Percentiles rank a stretch among this genome's conserved stretches.
Conservation (phyloP, 2,797 vertebrate genomes). For the Selene dorsalis region DNA sequence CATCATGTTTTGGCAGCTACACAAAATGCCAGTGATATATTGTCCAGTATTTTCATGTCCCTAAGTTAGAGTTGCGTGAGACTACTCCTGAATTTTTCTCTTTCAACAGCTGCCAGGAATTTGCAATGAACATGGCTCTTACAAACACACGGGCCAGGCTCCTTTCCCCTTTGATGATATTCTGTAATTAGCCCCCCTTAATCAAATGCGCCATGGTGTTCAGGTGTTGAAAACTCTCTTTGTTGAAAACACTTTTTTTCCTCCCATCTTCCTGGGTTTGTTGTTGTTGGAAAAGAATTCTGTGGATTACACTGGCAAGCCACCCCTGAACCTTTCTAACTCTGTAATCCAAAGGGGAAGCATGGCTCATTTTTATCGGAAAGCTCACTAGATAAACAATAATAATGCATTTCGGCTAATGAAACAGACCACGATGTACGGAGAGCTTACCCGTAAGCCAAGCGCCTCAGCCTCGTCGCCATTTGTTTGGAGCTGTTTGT, state of each 20-base stretch:
- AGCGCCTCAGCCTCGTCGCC: constrained; percentile 51
- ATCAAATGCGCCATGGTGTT: constrained; percentile 72
- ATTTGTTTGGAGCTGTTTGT: constrained; percentile 82
- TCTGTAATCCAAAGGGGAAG: constrained; percentile 78
- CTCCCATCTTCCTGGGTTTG: constrained; percentile 60
- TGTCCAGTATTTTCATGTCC: constrained; percentile 26
- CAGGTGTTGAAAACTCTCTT: constrained; percentile 73
- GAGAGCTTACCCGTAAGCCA: constrained; percentile 76
- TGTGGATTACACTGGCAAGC: constrained; percentile 76
- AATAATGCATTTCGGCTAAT: constrained; percentile 79
- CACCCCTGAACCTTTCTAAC: constrained; percentile 73
- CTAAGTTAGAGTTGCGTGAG: constrained; percentile 23
- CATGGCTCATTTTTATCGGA: constrained; percentile 61
- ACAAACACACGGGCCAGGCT: constrained; percentile 27
- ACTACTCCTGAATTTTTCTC: constrained; percentile 2
- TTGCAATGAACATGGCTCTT: constrained; percentile 26
- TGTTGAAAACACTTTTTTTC: constrained; percentile 41
- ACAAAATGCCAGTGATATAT: neutral
- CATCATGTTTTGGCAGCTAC: neutral
- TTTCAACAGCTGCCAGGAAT: constrained; percentile 45
- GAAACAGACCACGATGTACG: constrained; percentile 75
- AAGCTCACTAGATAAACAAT: constrained; percentile 81
- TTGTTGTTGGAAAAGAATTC: constrained; percentile 74
- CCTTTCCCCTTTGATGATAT: constrained; percentile 76
- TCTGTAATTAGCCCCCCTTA: constrained; percentile 76